These are phyloP conservation scores for Nannospalax galili DNA, from an alignment of 2,113 vertebrate genomes.

Conservation along the genomic window DNA sequence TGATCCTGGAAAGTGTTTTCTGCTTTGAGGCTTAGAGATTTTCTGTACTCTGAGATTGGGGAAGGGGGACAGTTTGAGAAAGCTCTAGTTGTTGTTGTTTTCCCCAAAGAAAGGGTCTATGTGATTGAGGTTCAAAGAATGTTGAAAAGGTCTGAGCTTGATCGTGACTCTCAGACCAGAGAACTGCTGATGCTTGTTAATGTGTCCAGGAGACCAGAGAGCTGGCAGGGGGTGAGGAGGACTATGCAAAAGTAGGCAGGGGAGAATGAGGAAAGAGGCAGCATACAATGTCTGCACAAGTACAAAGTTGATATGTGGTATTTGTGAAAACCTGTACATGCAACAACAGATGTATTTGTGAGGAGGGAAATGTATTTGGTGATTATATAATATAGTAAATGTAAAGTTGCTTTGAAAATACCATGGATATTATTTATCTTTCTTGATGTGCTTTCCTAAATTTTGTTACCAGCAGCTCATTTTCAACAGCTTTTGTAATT, in stretches of 20 bases:
- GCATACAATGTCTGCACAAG: accelerated
- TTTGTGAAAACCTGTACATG: too few relatives aligned
- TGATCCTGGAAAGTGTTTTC: not conserved
- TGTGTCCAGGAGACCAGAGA: not conserved
- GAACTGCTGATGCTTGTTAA: not conserved
- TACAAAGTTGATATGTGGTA: too few relatives aligned
- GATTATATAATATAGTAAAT: not conserved
- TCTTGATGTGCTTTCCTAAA: not conserved
- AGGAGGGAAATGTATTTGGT: not conserved
- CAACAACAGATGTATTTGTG: not conserved
- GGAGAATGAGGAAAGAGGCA: not conserved
- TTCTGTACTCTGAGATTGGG: not conserved
- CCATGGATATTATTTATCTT: not conserved
- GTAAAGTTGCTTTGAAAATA: not conserved
- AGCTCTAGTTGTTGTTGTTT: not conserved
- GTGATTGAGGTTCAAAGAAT: not conserved
- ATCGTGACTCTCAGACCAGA: not conserved
- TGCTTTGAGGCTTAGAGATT: not conserved
- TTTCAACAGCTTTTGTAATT: slow-evolving; percentile 1
- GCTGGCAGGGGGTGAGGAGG: not conserved
- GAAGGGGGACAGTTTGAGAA: not conserved
- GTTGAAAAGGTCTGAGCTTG: not conserved
- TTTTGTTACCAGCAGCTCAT: not conserved
- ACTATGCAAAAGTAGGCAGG: not conserved
- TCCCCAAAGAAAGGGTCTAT: not conserved